Evolutionary conservation across 2,113 vertebrate species (phyloP).

Genomic region (Holacanthus passer): DNA sequence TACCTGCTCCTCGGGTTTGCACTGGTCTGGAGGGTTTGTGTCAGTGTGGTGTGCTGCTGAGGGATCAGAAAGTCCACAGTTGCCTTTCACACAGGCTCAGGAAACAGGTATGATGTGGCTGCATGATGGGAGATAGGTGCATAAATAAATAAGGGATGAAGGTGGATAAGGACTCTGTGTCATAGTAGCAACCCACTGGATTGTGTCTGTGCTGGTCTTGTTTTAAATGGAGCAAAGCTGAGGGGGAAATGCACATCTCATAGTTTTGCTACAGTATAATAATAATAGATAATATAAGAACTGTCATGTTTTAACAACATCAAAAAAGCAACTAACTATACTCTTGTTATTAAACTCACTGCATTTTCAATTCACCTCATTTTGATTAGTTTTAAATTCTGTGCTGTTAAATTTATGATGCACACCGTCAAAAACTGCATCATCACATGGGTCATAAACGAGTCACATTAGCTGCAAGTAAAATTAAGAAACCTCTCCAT

Average conservation of each 20-base stretch:
- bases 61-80: conserved; percentile 47
- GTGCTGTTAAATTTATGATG: neutral
- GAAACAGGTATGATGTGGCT: conserved; percentile 32
- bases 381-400: neutral
- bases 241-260: conserved; percentile 23
- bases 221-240: conserved; percentile 21
- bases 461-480: conserved; percentile 3
- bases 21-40: neutral
- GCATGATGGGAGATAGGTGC: conserved; percentile 37
- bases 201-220: conserved; percentile 9
- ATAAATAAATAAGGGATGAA: conserved; percentile 53
- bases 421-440: neutral
- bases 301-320: neutral
- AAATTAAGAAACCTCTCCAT: neutral
- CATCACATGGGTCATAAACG: conserved; percentile 1
- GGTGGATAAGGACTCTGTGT: conserved; percentile 8
- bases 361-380: neutral
- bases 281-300: conserved; percentile 6
- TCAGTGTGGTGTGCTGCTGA: conserved; percentile 8
- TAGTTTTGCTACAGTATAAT: conserved; percentile 27
- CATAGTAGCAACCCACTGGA: neutral
- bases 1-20: conserved; percentile 54
- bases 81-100: conserved; percentile 19
- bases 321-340: neutral
- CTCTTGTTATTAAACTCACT: neutral